These are phyloP conservation scores for Sebastolobus altivelis DNA, from an alignment of 2,797 vertebrate species.

Conservation along the genomic window DNA sequence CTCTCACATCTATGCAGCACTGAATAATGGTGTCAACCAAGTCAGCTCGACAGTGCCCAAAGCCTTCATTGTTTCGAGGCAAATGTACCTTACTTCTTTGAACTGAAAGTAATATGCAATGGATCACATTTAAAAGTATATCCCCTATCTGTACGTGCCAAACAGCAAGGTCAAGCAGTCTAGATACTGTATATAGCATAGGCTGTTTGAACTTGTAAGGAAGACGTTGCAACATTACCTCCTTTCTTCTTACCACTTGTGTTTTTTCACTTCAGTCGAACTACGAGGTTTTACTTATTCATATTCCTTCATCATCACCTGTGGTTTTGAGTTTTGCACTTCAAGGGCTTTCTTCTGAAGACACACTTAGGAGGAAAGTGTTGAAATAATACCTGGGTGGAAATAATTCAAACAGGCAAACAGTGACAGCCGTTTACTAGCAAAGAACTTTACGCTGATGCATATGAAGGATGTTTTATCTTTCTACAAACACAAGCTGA, in stretches of 20 bases:
- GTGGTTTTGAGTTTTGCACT: slow-evolving; percentile 14
- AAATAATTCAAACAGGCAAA: not conserved
- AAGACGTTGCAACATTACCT: not conserved
- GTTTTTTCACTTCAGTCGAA: slow-evolving; percentile 10
- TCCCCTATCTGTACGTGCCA: not conserved
- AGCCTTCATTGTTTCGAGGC: not conserved
- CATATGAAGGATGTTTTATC: slow-evolving; percentile 1
- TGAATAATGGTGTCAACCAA: not conserved
- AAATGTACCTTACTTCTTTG: not conserved
- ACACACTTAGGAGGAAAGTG: not conserved
- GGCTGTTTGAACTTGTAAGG: slow-evolving; percentile 6
- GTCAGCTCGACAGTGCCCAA: not conserved
- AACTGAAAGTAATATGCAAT: not conserved
- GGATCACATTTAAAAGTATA: not conserved
- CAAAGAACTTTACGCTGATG: not conserved
- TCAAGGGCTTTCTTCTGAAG: slow-evolving; percentile 1
- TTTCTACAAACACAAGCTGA: not conserved
- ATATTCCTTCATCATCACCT: slow-evolving; percentile 14
- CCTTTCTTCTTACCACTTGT: not conserved
- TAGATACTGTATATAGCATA: not conserved
- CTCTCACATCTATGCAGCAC: not conserved
- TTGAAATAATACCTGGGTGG: not conserved
- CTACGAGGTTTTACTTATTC: slow-evolving; percentile 22
- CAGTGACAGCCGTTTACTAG: not conserved
- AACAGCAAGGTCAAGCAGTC: not conserved